Percentiles rank a stretch among this genome's conserved stretches.
phyloP scores from a whole-genome alignment of 1,140 invertebrate species.

The Bombus polaris region DNA sequence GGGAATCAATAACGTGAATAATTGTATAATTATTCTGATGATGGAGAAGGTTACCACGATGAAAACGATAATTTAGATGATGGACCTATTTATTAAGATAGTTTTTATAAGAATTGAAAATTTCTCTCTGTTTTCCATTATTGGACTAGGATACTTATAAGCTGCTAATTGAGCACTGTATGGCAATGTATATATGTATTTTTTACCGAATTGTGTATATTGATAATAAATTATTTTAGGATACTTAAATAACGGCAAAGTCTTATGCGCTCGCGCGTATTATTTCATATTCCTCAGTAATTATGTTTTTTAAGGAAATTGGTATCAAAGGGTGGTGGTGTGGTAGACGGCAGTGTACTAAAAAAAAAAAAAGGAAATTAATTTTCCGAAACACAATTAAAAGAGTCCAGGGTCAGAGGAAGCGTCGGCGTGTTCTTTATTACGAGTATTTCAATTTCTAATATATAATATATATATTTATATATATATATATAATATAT shows the following conservation, averaged over 20 bases:
- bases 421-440: constrained; percentile 81
- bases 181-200: constrained; percentile 23
- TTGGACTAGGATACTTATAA: constrained; percentile 32
- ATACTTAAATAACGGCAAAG: constrained; percentile 6
- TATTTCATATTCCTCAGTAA: background rate
- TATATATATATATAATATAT: constrained; percentile 73
- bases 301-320: background rate
- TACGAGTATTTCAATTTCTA: constrained; percentile 82
- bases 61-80: constrained; percentile 94
- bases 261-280: background rate
- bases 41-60: constrained; percentile 93
- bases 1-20: constrained; percentile 87
- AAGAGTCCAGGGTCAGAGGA: constrained; percentile 73
- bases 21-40: constrained; percentile 93
- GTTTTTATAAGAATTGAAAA: constrained; percentile 47
- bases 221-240: constrained; percentile 44
- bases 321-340: background rate
- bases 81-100: constrained; percentile 85
- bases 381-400: constrained; percentile 10
- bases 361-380: background rate
- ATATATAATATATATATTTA: constrained; percentile 80
- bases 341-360: background rate
- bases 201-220: constrained; percentile 24
- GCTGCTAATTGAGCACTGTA: constrained; percentile 29
- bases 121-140: constrained; percentile 18